Base-by-base conservation (phyloP, 1,140 invertebrate genomes). In the Ridgeia piscesae region DNA sequence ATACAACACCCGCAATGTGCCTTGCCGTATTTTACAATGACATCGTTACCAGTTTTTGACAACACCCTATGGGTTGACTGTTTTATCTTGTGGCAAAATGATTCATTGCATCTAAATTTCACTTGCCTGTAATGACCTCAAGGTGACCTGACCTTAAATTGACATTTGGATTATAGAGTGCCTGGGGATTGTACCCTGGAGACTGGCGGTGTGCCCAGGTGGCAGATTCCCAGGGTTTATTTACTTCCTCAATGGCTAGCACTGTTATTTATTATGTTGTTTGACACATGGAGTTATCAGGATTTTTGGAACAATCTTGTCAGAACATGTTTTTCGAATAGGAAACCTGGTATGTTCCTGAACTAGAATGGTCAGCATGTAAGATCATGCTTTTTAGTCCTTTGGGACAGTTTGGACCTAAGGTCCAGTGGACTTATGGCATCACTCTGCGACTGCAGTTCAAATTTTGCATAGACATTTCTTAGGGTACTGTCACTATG, bases 131-230 rank as follows among this genome's bases (percentile, higher is more conserved):
- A 4, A 31, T 77, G 58, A 77, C 58, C 58, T 77, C 58, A 77
- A 6, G 4, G 58, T 77, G 58, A 77, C 58, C 58, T 21, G 27
- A 14, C 58, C 58, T 77, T 77, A 77, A 77, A 77, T 0, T 77
- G 58, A 77, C 58, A 9, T 21, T 21, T 90, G 27, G 34, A n/a
- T 90, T 90, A 91, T n/a, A n/a, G n/a, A 35, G 34, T 92, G 1
- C 17, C 50, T 34, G 17, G 33, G 4, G 21, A 50, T 89, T 77
- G 92, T 77, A 31, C 92, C 88, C 34, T 92, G 92, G 21, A 77
- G 91, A 88, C 48, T 92, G 33, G 92, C 89, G 34, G 31, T 58
- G n/a, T 93, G 42, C 33, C 33, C 48, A 93, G 89, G 31, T 35
- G 88, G 89, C 27, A 33, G 35, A 34, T 34, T 9, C 42, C 92